Evolutionary conservation across 2,797 vertebrate species (phyloP).

Genomic region (Picus viridis): DNA sequence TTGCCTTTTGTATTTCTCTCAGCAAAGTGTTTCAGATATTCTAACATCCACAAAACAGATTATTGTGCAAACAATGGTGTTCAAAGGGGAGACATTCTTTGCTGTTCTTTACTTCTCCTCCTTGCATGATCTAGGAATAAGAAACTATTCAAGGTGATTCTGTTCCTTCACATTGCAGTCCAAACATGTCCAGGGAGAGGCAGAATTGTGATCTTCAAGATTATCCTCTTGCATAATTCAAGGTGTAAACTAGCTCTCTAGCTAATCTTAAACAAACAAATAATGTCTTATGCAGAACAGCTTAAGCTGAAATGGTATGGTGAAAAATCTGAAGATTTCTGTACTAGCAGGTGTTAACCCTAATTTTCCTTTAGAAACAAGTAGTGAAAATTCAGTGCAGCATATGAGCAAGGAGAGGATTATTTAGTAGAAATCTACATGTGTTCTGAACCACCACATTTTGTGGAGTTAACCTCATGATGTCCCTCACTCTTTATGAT

Average conservation of each 20-base stretch:
- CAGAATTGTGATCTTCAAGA: neutral
- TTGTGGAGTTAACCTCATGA: neutral
- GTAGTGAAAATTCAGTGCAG: neutral
- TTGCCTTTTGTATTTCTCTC: neutral
- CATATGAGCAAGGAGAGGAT: neutral
- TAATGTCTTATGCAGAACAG: fast-evolving
- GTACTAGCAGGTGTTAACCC: neutral
- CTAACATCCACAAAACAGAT: neutral
- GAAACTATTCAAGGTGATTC: neutral
- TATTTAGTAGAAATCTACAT: neutral
- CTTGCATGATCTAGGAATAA: neutral
- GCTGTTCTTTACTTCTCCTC: neutral
- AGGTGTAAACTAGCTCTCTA: neutral
- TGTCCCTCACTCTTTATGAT: neutral
- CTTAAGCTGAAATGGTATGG: neutral
- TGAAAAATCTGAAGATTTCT: neutral
- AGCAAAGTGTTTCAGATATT: neutral
- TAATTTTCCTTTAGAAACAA: neutral
- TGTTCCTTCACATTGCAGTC: neutral
- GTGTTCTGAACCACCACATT: neutral
- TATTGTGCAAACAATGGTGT: neutral
- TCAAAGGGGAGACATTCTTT: neutral
- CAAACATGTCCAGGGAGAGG: neutral
- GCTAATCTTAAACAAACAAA: neutral
- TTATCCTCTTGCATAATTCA: slow-evolving; percentile 4